phyloP scores from a whole-genome alignment of 2,113 vertebrate species.

The Mus musculus region DNA sequence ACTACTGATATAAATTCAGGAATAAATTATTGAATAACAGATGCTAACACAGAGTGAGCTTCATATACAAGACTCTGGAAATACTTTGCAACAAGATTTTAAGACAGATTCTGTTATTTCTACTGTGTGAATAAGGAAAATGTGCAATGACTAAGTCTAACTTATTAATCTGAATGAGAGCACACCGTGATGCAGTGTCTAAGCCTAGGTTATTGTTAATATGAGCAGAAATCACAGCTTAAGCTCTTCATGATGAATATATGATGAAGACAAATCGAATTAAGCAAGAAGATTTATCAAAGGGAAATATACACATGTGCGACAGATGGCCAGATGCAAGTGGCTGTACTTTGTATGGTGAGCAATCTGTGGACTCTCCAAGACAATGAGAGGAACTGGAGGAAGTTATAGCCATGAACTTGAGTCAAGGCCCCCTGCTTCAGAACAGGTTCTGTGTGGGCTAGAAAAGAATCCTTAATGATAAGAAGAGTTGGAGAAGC shows the following conservation, averaged over 20 bases:
- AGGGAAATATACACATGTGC: neutral
- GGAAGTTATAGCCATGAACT: neutral
- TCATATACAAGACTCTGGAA: neutral
- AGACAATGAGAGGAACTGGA: neutral
- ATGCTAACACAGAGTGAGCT: neutral
- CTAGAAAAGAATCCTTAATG: neutral
- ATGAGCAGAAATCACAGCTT: neutral
- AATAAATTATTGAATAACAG: neutral
- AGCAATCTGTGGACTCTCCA: neutral
- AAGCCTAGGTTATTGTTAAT: neutral
- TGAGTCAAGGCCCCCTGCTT: neutral
- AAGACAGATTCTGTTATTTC: neutral
- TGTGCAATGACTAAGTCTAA: neutral
- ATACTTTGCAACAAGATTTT: neutral
- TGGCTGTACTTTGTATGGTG: fast-evolving
- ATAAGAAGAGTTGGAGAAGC: neutral
- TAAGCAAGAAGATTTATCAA: neutral
- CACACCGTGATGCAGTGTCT: neutral
- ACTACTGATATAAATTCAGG: neutral
- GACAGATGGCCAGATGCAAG: neutral
- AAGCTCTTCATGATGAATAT: neutral
- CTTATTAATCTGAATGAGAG: neutral
- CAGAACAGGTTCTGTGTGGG: neutral
- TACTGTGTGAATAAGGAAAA: slow-evolving; percentile 14
- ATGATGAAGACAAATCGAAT: neutral